Base-by-base conservation (phyloP, 1,140 invertebrate species). In the Streblospio benedicti region DNA sequence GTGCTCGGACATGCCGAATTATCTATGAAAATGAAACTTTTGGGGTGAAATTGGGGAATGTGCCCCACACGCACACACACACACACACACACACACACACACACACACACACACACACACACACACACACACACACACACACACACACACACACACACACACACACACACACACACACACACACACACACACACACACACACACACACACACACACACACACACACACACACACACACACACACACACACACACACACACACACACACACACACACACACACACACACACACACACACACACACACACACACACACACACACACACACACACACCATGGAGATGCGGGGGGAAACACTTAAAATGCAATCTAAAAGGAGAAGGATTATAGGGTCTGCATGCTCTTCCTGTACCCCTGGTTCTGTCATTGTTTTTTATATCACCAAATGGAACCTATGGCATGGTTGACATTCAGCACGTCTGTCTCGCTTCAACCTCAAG, bases 91-190 rank as follows among this genome's bases (percentile, higher is more conserved):
- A 44, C 43, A 44, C 43, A 44, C 43, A 44, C 43, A 44, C 43
- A 44, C 43, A 44, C 43, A 44, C 43, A 44, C 43, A 44, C 43
- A 44, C 43, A 44, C 43, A 44, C 43, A 44, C 43, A 44, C 43
- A 44, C 43, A 44, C 43, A 44, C 43, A 44, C 43, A 55, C 33
- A 55, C 31, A 20, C 23, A 25, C 20, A 25, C 18, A 23, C 47
- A n/a, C 56, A n/a, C 31, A 18, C 20, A n/a, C 56, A 56, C 32
- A 59, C 53, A 60, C 33, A 60, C 54, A 56, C 59, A 58, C 28
- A 59, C 53, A 59, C 25, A 59, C 33, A 58, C 44, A 16, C 54
- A 58, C 49, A 60, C 59, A 60, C 44, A 59, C 32, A 33, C 50
- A 59, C 27, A 59, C 3, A 32, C n/a, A 41, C 44, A 53, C 50